Evolutionary conservation across 2,797 vertebrate species (phyloP).

Genomic region (Sebastes oblongus): DNA sequence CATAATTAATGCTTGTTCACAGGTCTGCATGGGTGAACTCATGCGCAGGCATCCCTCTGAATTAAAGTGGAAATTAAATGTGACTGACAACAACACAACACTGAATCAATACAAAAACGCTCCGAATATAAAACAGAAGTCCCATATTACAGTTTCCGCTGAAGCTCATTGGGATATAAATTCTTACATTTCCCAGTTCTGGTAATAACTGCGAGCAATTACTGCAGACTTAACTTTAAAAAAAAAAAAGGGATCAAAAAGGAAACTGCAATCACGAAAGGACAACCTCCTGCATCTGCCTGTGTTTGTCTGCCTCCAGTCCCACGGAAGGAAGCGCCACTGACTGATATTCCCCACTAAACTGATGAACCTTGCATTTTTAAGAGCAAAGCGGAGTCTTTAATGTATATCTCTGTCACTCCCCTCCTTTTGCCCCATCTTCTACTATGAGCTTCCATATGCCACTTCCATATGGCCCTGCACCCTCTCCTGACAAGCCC

Average conservation of each 20-base stretch:
- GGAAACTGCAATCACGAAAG: conserved; percentile 44
- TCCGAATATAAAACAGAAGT: conserved; percentile 29
- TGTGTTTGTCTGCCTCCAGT: conserved; percentile 71
- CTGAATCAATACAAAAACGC: conserved; percentile 27
- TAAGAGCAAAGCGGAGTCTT: conserved; percentile 82
- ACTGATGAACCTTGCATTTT: conserved; percentile 85
- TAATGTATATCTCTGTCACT: conserved; percentile 87
- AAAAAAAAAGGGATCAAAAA: conserved; percentile 21
- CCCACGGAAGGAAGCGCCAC: conserved; percentile 64
- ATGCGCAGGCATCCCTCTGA: conserved; percentile 40
- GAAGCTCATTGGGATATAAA: background rate
- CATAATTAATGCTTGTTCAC: conserved; percentile 73
- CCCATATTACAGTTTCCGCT: background rate
- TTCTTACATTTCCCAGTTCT: conserved; percentile 4
- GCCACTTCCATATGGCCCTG: conserved; percentile 87
- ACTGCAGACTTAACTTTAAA: background rate
- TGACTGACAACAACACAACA: conserved; percentile 48
- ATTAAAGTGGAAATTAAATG: conserved; percentile 63
- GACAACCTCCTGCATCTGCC: conserved; percentile 63
- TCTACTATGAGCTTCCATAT: conserved; percentile 85
- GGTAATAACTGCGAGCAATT: conserved; percentile 19
- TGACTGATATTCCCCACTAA: conserved; percentile 78
- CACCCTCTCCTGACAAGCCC: conserved; percentile 85
- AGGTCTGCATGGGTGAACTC: conserved; percentile 30
- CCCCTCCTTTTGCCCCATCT: conserved; percentile 79